These are phyloP conservation scores for Ictalurus furcatus DNA, from an alignment of 2,113 vertebrate species.

Conservation along the genomic window DNA sequence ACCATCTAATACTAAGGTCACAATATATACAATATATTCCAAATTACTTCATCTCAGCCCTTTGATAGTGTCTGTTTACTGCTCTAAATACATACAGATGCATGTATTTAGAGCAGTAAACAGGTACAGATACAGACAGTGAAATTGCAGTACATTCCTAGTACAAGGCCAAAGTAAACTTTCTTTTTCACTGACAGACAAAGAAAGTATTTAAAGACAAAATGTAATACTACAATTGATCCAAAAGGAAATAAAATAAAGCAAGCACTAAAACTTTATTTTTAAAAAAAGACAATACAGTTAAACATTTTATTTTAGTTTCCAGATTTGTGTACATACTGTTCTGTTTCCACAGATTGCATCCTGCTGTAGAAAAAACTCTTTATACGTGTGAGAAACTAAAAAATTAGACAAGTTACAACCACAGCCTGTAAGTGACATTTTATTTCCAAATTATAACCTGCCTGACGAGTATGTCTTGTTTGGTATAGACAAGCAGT, in stretches of 20 bases:
- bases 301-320: background rate
- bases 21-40: background rate
- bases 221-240: background rate
- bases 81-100: background rate
- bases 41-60: background rate
- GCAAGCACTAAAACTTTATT: background rate
- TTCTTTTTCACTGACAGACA: background rate
- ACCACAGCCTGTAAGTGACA: background rate
- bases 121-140: background rate
- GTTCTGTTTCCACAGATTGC: background rate
- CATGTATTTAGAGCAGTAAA: background rate
- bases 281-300: background rate
- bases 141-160: background rate
- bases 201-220: background rate
- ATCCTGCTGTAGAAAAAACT: background rate
- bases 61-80: background rate
- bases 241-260: background rate
- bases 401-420: background rate
- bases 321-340: background rate
- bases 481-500: background rate
- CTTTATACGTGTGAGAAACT: background rate
- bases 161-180: background rate
- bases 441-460: conserved; percentile 18
- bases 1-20: background rate
- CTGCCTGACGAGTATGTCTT: background rate